Conservation (phyloP, 1,140 invertebrate genomes). For the Matsumurasca onukii region DNA sequence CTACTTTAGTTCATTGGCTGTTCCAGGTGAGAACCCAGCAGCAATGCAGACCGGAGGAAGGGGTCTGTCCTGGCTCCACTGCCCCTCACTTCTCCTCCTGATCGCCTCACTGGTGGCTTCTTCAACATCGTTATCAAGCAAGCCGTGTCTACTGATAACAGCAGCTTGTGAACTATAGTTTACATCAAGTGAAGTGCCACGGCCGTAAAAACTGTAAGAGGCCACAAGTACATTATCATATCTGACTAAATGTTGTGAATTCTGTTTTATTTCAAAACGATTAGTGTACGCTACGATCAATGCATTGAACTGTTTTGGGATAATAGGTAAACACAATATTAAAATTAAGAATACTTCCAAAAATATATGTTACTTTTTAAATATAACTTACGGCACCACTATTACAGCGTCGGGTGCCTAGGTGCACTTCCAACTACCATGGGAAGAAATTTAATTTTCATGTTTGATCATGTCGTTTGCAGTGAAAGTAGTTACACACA, state of each 20-base stretch:
- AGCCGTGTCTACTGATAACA: slow-evolving; percentile 8
- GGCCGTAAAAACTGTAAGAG: not conserved
- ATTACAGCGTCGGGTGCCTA: too few species aligned
- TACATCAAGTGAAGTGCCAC: not conserved
- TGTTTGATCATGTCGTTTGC: too few species aligned
- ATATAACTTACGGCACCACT: too few species aligned
- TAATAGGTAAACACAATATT: too few species aligned
- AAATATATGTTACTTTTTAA: too few species aligned
- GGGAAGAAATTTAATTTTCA: too few species aligned
- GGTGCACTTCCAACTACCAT: too few species aligned
- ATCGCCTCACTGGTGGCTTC: slow-evolving; percentile 24
- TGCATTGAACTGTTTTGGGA: not conserved
- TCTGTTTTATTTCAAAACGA: not conserved
- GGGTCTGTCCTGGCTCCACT: slow-evolving; percentile 34
- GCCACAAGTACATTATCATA: not conserved
- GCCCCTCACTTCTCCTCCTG: slow-evolving; percentile 32
- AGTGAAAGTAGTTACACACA: too few species aligned
- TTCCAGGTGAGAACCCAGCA: slow-evolving; percentile 53
- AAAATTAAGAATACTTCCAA: too few species aligned
- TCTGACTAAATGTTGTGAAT: not conserved
- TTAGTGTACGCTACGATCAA: not conserved
- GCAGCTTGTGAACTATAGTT: not conserved
- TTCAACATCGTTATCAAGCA: slow-evolving; percentile 9
- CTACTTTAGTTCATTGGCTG: slow-evolving; percentile 12
- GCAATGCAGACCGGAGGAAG: slow-evolving; percentile 55